Percentiles rank a stretch among this genome's conserved stretches.
Evolutionary conservation across 2,888 invertebrate genomes (phyloP).

Genomic region (Amblyjoppa fuscipennis): DNA sequence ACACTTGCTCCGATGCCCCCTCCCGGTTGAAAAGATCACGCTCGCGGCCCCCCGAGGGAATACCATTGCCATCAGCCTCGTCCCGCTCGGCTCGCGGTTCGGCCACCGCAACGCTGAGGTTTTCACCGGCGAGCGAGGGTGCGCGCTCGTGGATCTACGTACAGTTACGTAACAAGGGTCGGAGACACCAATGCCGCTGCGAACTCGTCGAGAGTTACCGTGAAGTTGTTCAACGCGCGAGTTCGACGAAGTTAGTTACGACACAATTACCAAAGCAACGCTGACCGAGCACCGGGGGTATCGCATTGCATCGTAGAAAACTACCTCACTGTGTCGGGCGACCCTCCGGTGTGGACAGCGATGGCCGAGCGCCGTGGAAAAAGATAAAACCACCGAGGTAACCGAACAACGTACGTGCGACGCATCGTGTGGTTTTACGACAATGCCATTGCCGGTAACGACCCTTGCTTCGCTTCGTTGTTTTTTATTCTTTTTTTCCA

Average conservation of each 20-base stretch:
- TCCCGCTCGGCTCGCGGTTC: slow-evolving; percentile 42
- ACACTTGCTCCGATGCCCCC: not conserved
- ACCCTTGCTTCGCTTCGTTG: not conserved
- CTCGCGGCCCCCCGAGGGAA: slow-evolving; percentile 6
- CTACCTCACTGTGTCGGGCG: slow-evolving; percentile 4
- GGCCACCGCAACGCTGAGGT: slow-evolving; percentile 54
- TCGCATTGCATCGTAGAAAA: slow-evolving; percentile 27
- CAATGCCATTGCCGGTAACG: not conserved
- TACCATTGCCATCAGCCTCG: not conserved
- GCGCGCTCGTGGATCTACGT: slow-evolving; percentile 33
- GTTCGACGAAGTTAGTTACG: slow-evolving; percentile 65
- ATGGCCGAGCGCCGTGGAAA: not conserved
- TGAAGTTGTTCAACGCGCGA: slow-evolving; percentile 61
- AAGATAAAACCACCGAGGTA: slow-evolving; percentile 1
- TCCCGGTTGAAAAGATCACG: slow-evolving; percentile 34
- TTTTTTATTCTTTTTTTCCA: slow-evolving; percentile 15
- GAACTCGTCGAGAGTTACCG: slow-evolving; percentile 48
- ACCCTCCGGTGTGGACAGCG: not conserved
- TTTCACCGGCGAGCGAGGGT: slow-evolving; percentile 42
- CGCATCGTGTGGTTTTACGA: slow-evolving; percentile 45
- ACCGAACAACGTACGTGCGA: slow-evolving; percentile 45
- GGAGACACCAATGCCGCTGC: slow-evolving; percentile 23
- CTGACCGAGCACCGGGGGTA: slow-evolving; percentile 10
- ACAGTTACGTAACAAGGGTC: slow-evolving; percentile 59
- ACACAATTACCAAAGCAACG: slow-evolving; percentile 60